These are phyloP conservation scores for Dendrocincla tyrannina DNA, from an alignment of 2,797 vertebrate species.

Conservation along the genomic window DNA sequence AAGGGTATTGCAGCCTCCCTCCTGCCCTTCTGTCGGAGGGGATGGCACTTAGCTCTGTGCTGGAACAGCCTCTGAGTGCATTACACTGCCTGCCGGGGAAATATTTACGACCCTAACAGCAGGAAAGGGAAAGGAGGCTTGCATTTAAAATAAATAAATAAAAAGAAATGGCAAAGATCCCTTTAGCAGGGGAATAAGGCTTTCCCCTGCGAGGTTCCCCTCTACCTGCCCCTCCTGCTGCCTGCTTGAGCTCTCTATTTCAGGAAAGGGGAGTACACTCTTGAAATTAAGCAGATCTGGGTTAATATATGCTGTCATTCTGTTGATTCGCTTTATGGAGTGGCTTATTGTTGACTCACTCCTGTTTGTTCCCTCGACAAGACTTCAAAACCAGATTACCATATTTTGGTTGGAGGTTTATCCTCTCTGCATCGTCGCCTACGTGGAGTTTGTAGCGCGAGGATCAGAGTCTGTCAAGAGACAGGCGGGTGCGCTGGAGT, in stretches of 20 bases:
- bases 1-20: constrained; percentile 46
- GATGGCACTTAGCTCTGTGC: constrained; percentile 5
- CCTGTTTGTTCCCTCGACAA: constrained; percentile 55
- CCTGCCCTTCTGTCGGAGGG: constrained; percentile 41
- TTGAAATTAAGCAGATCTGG: constrained; percentile 54
- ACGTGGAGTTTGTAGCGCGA: constrained; percentile 44
- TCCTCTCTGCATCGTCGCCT: constrained; percentile 64
- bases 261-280: constrained; percentile 8
- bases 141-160: constrained; percentile 61
- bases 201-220: constrained; percentile 28
- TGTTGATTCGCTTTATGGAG: background rate
- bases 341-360: constrained; percentile 61
- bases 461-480: constrained; percentile 63
- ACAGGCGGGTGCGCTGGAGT: background rate
- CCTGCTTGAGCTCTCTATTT: background rate
- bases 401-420: constrained; percentile 66
- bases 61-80: constrained; percentile 20
- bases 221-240: background rate
- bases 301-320: constrained; percentile 59
- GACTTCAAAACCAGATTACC: constrained; percentile 54
- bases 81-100: constrained; percentile 38
- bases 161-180: constrained; percentile 20
- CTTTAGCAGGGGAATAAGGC: constrained; percentile 25
- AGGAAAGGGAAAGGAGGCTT: constrained; percentile 30
- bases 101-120: constrained; percentile 17